Evolutionary conservation across 2,113 vertebrate genomes (phyloP).

Genomic region (Rousettus leschenaultii): DNA sequence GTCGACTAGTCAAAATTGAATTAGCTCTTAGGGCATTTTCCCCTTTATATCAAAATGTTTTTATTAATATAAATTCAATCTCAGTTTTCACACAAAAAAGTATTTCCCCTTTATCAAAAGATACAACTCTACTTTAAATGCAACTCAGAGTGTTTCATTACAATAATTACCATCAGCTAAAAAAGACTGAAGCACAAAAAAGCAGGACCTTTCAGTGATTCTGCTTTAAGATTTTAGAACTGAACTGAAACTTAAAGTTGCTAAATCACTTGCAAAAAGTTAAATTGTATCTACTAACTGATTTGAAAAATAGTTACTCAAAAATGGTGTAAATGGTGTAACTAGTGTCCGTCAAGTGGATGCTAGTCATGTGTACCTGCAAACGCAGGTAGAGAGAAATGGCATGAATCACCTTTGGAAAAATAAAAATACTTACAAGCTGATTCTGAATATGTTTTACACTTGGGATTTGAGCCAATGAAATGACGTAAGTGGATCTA

Average conservation of each 20-base stretch:
- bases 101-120: conserved; percentile 8
- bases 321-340: neutral
- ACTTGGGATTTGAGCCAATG: conserved; percentile 17
- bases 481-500: neutral
- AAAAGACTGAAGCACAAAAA: neutral
- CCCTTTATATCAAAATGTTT: conserved; percentile 26
- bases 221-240: conserved; percentile 24
- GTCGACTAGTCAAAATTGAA: conserved; percentile 36
- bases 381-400: conserved; percentile 10
- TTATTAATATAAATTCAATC: conserved; percentile 29
- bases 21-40: neutral
- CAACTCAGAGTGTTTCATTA: neutral
- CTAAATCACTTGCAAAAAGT: conserved; percentile 41
- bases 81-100: neutral
- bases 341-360: no score
- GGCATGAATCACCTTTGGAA: neutral
- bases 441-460: conserved; percentile 23
- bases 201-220: neutral
- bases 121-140: neutral
- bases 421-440: neutral
- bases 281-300: neutral
- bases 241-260: conserved; percentile 28
- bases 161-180: neutral
- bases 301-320: neutral
- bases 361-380: neutral